Evolutionary conservation across 2,888 invertebrate species (phyloP).

Genomic region (Plagodis dolabraria): DNA sequence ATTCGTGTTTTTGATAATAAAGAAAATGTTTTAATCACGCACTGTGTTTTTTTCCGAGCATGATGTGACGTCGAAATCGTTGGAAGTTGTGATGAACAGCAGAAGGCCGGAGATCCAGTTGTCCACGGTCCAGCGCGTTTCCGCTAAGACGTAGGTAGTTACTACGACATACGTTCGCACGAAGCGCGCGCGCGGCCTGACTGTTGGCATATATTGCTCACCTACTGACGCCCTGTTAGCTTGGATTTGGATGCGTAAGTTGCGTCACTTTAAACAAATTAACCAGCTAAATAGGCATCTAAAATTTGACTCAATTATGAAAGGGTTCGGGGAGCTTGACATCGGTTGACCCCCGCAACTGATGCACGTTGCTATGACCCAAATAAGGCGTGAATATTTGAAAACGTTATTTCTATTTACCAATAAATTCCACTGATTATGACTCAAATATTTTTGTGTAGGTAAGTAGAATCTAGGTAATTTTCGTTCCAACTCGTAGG

Average conservation of each 20-base stretch:
- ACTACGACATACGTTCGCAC: conserved; percentile 55
- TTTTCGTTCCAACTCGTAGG: too few relatives aligned
- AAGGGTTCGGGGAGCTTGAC: conserved; percentile 8
- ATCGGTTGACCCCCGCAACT: conserved; percentile 23
- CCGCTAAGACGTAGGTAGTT: conserved; percentile 11
- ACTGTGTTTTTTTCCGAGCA: conserved; percentile 10
- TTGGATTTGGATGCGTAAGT: conserved; percentile 33
- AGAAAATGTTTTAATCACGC: conserved; percentile 8
- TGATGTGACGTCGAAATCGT: neutral
- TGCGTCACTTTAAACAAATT: conserved; percentile 48
- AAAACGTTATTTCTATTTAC: neutral
- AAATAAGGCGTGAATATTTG: conserved; percentile 12
- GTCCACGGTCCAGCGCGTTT: conserved; percentile 4
- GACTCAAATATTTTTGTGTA: too few relatives aligned
- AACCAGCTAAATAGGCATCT: conserved; percentile 29
- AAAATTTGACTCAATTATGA: conserved; percentile 41
- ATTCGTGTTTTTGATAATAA: conserved; percentile 5
- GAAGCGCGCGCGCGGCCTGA: conserved; percentile 54
- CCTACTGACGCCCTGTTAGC: conserved; percentile 8
- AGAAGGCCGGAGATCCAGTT: conserved; percentile 2
- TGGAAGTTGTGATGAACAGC: neutral
- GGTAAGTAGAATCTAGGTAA: too few relatives aligned
- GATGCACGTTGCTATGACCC: conserved; percentile 12
- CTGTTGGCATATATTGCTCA: conserved; percentile 25
- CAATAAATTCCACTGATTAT: too few relatives aligned